Conservation (phyloP, 2,797 vertebrate species). For the Clarias laeviceps region DNA sequence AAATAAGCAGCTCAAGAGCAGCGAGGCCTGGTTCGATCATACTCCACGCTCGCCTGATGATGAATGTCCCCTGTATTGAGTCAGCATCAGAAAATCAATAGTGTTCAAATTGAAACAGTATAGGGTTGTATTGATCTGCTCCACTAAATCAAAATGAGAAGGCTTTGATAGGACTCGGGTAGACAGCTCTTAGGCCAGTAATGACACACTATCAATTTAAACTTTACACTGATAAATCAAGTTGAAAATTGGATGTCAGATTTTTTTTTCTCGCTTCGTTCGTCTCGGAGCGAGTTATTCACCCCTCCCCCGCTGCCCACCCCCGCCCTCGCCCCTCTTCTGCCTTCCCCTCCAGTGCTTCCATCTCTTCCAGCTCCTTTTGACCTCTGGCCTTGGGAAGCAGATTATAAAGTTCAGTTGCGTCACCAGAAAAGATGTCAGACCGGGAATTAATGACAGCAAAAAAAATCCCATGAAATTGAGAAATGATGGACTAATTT, state of each 20-base stretch:
- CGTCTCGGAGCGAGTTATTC: conserved; percentile 84
- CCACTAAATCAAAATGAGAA: conserved; percentile 92
- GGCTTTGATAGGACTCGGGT: conserved; percentile 91
- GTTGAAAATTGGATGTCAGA: conserved; percentile 99
- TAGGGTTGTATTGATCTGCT: conserved; percentile 96
- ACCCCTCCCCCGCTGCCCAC: conserved; percentile 71
- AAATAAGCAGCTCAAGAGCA: conserved; percentile 65
- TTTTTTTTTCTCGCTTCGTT: conserved; percentile 67
- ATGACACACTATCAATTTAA: conserved; percentile 99
- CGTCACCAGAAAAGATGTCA: conserved; percentile 81
- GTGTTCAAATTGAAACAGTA: conserved; percentile 99
- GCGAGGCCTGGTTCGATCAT: conserved; percentile 67
- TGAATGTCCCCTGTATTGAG: conserved; percentile 89
- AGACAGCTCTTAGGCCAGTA: conserved; percentile 88
- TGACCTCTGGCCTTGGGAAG: conserved; percentile 18
- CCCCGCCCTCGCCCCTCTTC: background rate
- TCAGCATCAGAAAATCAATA: conserved; percentile 95
- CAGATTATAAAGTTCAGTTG: conserved; percentile 32
- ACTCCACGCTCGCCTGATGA: conserved; percentile 86
- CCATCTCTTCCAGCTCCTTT: conserved; percentile 65
- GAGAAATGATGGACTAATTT: conserved; percentile 48
- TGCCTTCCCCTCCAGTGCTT: conserved; percentile 72
- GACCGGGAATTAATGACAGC: conserved; percentile 71
- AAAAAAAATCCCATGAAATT: conserved; percentile 46
- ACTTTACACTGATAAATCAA: conserved; percentile 99